Base-by-base conservation (phyloP, 2,113 vertebrate genomes). In the Apteryx mantelli region DNA sequence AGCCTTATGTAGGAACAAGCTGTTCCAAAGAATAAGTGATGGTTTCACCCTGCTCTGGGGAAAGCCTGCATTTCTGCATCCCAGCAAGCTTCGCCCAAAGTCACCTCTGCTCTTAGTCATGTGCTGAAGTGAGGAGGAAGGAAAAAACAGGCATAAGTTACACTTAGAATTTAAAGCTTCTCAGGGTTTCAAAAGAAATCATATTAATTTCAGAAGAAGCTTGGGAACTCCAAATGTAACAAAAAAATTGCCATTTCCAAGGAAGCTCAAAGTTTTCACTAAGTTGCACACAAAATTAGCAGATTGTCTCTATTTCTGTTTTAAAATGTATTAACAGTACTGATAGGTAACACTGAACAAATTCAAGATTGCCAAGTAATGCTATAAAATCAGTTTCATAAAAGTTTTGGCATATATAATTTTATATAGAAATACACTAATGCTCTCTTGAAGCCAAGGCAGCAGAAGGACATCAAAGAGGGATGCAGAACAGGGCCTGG, bases 391-490 rank as follows among this genome's bases (percentile, higher is more conserved):
- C 91, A 91, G 70, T 24, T 77, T 69, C n/a, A 52, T 5, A 38
- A 61, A 22, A 82, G 58, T 36, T 56, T 90, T 69, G 50, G 79
- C 40, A 66, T 8, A 28, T 75, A 22, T 44, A 61, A 78, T 75
- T 78, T 61, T 36, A 50, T 13, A 9, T 15, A 74, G 88, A 88
- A 60, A 20, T 5, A 24, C 18, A 1, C 88, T 78, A 68, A 32
- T 56, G 36, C 79, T 56, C 66, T 79, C 91, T 89, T n/a, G 79
- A n/a, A 97, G 94, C 66, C 60, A 64, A 91, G 52, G 50, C 65
- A 83, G 76, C 91, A 87, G 90, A 46, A 91, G 93, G 94, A 79
- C 50, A 7, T 32, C 68, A 79, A 68, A 70, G 7, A 40, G 46
- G 79, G 55, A 88, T 5, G 75, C 58, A 74, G 89, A 82, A 61